phyloP scores from a whole-genome alignment of 2,888 invertebrate species.

The Pharmacophagus antenor region DNA sequence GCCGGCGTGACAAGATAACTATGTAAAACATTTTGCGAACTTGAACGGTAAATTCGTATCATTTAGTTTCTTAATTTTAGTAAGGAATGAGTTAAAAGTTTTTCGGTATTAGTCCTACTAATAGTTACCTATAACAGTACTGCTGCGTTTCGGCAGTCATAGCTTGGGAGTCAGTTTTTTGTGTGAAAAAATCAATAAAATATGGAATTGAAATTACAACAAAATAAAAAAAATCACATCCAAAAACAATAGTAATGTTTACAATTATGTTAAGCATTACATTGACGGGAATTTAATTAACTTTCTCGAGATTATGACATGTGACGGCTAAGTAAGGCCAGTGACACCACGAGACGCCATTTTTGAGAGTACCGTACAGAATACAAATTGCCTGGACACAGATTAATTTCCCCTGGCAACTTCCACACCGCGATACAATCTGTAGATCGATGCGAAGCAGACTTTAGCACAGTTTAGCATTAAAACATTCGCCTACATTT shows the following conservation, averaged over 20 bases:
- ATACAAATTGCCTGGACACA: constrained; percentile 13
- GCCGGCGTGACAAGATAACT: background rate
- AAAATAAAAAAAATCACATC: background rate
- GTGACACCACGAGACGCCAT: constrained; percentile 65
- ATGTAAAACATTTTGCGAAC: background rate
- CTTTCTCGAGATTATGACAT: constrained; percentile 37
- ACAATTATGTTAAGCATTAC: constrained; percentile 10
- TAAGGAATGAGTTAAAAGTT: too few species aligned
- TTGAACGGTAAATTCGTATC: background rate
- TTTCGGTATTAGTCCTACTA: too few species aligned
- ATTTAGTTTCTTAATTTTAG: too few species aligned
- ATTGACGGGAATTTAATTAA: constrained; percentile 30
- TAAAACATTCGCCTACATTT: background rate
- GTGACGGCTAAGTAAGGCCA: constrained; percentile 52
- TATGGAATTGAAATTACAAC: too few species aligned
- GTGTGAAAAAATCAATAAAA: too few species aligned
- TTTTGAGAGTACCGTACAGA: constrained; percentile 37
- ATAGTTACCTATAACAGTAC: too few species aligned
- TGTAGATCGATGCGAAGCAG: constrained; percentile 2
- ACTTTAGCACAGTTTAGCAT: background rate
- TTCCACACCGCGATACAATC: constrained; percentile 14
- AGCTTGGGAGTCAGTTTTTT: too few species aligned
- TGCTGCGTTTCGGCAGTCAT: too few species aligned
- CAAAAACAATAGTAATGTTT: constrained; percentile 13
- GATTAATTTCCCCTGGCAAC: constrained; percentile 13